These are phyloP conservation scores for Archips crataeganus DNA, from an alignment of 2,888 invertebrate species.

Conservation along the genomic window DNA sequence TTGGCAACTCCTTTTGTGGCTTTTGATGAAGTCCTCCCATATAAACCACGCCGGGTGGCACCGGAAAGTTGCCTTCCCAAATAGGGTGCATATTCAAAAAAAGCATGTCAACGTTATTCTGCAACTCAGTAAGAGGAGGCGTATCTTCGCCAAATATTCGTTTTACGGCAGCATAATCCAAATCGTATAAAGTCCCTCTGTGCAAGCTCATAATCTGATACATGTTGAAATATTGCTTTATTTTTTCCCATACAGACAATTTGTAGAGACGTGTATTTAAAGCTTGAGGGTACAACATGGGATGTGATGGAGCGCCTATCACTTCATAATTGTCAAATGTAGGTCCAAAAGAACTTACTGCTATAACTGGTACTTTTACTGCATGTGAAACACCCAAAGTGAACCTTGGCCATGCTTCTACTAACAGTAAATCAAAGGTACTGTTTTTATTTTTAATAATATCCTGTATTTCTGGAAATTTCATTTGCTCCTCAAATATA, in stretches of 20 bases:
- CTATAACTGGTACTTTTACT: constrained; percentile 61
- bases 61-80: constrained; percentile 63
- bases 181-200: constrained; percentile 15
- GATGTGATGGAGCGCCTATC: too few relatives aligned
- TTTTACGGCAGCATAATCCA: constrained; percentile 47
- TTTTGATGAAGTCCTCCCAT: constrained; percentile 71
- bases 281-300: constrained; percentile 45
- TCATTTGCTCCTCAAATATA: constrained; percentile 9
- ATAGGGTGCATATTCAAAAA: constrained; percentile 70
- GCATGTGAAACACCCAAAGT: constrained; percentile 54
- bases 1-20: constrained; percentile 59
- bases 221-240: constrained; percentile 46
- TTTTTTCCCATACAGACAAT: constrained; percentile 55
- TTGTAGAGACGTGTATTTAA: constrained; percentile 49
- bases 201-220: constrained; percentile 37
- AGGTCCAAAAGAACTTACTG: constrained; percentile 53
- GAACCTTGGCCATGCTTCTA: constrained; percentile 54
- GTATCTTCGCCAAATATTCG: constrained; percentile 51
- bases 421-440: constrained; percentile 58
- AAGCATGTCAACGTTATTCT: constrained; percentile 63
- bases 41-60: constrained; percentile 66
- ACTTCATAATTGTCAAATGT: too few relatives aligned
- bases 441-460: constrained; percentile 44
- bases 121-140: constrained; percentile 50
- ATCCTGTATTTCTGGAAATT: constrained; percentile 2